Base-by-base conservation (phyloP, 2,113 vertebrate genomes). In the Sisor rabdophorus region DNA sequence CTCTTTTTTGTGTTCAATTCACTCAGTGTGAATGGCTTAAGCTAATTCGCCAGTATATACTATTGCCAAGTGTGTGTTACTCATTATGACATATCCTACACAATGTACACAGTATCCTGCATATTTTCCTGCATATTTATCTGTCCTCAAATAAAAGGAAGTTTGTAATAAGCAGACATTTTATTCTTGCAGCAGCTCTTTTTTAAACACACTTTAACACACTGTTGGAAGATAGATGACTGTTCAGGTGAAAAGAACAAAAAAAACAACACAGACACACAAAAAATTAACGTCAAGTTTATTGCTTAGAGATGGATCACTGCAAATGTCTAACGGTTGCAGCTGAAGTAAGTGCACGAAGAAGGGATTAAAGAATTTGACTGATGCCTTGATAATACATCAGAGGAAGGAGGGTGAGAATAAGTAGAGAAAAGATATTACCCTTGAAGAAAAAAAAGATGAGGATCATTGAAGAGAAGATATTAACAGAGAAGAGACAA, bases 381-480 rank as follows among this genome's bases (percentile, higher is more conserved):
- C 73, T 81, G 80, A 81, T 75, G 76, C 64, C 71, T 63, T 74
- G 75, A 81, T 81, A 78, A 53, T 79, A 20, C 76, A 50, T n/a
- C 15, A 58, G 70, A 44, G 64, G 56, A 20, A 32, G 26, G 50
- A 20, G 48, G 22, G 26, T 56, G n/a, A 36, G 67, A 13, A 59
- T 2, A 40, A 53, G 36, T 22, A 28, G 28, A 24, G 9, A 36
- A 6, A 36, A 36, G 32, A 36, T 36, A 36, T 36, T 2, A 36
- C 2, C 32, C 2, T 36, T 36, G 32, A 44, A 44, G 40, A 44
- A 9, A 44, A 1, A 44, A 44, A 10, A 10, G 40, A 44, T 7
- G 40, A 44, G 40, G 40, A 44, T 36, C 7, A 4, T 36, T 36
- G 40, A 44, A 44, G 40, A 44, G 40, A 22, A 60, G 50, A 13